These are phyloP conservation scores for Ifrita kowaldi DNA, from an alignment of 2,113 vertebrate species.

Conservation along the genomic window DNA sequence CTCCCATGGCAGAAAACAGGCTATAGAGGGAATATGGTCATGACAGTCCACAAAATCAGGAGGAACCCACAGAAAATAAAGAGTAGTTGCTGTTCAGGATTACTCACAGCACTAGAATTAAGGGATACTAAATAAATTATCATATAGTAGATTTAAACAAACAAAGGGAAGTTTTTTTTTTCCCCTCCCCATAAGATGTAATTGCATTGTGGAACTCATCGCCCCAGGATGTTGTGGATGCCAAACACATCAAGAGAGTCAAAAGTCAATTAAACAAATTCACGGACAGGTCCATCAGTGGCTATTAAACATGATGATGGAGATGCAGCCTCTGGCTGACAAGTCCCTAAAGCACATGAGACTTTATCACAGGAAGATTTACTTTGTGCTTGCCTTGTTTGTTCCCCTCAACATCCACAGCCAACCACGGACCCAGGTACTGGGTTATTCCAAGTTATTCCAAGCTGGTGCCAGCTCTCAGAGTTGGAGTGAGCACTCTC, in stretches of 20 bases:
- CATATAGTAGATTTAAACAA: conserved; percentile 3
- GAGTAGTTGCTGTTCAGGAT: not conserved
- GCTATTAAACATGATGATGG: conserved; percentile 25
- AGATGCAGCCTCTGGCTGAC: conserved; percentile 1
- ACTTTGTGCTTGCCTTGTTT: not conserved
- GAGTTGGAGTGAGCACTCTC: not conserved
- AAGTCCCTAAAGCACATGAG: not conserved
- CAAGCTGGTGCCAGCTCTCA: not conserved
- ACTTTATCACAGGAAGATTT: conserved; percentile 1
- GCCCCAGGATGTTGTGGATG: conserved; percentile 36
- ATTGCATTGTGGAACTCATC: conserved; percentile 20
- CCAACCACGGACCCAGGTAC: not conserved
- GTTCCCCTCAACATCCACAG: not conserved
- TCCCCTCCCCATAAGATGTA: not conserved
- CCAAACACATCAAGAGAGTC: conserved; percentile 3
- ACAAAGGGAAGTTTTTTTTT: not conserved
- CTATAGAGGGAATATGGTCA: not conserved
- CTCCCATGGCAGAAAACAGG: not conserved
- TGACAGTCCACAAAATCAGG: not conserved
- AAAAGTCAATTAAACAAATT: conserved; percentile 56
- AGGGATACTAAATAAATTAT: conserved; percentile 27
- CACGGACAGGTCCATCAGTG: conserved; percentile 7
- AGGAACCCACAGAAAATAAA: not conserved
- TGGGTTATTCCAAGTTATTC: not conserved
- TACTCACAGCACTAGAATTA: conserved; percentile 12